phyloP scores from a whole-genome alignment of 2,113 vertebrate genomes.

The Redunca redunca region DNA sequence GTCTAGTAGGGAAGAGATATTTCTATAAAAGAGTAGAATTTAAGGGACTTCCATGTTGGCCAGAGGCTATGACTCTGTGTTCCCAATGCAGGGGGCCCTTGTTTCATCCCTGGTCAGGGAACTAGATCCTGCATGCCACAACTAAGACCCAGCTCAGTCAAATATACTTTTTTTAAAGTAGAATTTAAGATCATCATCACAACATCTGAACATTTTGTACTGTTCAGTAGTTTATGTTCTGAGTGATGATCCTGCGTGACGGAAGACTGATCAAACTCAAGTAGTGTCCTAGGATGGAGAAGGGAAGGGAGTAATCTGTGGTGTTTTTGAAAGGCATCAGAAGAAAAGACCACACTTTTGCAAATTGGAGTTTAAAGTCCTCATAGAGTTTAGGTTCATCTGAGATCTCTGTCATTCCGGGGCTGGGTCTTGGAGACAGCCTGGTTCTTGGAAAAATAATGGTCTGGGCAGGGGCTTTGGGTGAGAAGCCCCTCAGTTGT shows the following conservation, averaged over 20 bases:
- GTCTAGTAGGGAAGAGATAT: neutral
- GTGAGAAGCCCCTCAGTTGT: neutral
- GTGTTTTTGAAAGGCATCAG: neutral
- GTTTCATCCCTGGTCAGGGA: neutral
- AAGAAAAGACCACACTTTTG: neutral
- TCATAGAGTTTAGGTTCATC: neutral
- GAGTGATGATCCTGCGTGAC: neutral
- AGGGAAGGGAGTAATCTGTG: neutral
- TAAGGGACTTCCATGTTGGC: neutral
- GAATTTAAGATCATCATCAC: neutral
- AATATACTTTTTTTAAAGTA: neutral
- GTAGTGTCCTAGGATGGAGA: neutral
- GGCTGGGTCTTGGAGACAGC: neutral
- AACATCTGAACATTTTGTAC: neutral
- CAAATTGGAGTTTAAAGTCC: neutral
- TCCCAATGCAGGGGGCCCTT: neutral
- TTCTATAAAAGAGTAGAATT: neutral
- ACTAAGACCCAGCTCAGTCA: neutral
- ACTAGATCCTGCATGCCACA: neutral
- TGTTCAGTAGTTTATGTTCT: neutral
- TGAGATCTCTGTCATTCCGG: neutral
- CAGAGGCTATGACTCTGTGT: neutral
- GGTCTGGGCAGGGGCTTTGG: neutral
- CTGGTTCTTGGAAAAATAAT: neutral
- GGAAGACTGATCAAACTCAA: neutral